Conservation (phyloP, 1,140 invertebrate genomes). For the Drosophila bocqueti region DNA sequence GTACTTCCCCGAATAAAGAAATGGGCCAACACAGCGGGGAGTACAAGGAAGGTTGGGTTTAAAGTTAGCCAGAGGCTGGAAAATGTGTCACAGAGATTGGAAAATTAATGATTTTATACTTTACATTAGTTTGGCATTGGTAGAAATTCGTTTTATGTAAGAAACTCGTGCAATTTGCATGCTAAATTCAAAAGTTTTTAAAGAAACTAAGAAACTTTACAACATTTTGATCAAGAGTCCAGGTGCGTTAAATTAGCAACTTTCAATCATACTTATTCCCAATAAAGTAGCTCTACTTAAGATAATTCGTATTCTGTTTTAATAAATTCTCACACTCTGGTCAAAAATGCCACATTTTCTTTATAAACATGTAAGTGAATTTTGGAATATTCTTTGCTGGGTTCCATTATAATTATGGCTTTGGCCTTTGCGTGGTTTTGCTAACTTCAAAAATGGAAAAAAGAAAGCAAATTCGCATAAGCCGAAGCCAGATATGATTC, state of each 20-base stretch:
- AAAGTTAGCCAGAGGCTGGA: neutral
- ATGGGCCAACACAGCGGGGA: neutral
- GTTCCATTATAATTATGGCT: conserved; percentile 32
- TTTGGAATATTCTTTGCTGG: conserved; percentile 18
- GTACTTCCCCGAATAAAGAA: neutral
- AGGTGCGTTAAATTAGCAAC: no score
- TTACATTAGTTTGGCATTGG: neutral
- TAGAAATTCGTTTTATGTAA: neutral
- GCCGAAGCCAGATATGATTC: conserved; percentile 36
- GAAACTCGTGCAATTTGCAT: neutral
- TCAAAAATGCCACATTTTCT: neutral
- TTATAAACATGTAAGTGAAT: neutral
- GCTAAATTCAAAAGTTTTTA: neutral
- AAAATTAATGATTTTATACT: neutral
- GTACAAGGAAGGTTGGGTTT: neutral
- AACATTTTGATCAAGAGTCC: no score
- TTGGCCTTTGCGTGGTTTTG: neutral
- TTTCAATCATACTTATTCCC: neutral
- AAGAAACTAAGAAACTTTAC: neutral
- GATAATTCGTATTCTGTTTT: no score
- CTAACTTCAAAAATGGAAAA: neutral
- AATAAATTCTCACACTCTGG: neutral
- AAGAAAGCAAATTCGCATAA: conserved; percentile 10
- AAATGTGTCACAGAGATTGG: neutral
- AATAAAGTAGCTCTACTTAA: neutral